Conservation (phyloP, 2,113 vertebrate genomes). For the Gobio gobio region DNA sequence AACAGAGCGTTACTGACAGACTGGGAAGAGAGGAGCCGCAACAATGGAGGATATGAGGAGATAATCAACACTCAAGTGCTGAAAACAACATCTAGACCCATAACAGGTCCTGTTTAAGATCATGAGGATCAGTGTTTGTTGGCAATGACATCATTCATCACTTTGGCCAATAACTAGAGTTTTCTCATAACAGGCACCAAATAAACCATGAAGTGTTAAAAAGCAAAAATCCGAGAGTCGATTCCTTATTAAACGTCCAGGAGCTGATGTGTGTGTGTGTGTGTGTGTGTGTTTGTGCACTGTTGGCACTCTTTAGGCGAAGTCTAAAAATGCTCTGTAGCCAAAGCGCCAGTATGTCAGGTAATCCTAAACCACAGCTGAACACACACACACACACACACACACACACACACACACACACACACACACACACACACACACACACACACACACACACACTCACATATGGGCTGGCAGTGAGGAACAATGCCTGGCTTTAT, state of each 20-base stretch:
- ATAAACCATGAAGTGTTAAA: neutral
- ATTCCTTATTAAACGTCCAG: neutral
- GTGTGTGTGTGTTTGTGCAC: slow-evolving; percentile 7
- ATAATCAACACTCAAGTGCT: too few relatives aligned
- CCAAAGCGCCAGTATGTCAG: slow-evolving; percentile 85
- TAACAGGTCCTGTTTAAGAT: too few relatives aligned
- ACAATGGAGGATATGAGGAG: too few relatives aligned
- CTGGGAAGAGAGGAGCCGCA: too few relatives aligned
- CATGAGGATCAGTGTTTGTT: neutral
- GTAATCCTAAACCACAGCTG: slow-evolving; percentile 86
- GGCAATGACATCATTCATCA: neutral
- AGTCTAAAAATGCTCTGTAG: slow-evolving; percentile 79
- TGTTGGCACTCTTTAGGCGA: neutral
- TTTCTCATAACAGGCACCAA: neutral
- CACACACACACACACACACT: too few relatives aligned
- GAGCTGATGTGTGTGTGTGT: slow-evolving; percentile 2
- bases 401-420: neutral
- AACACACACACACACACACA: slow-evolving; percentile 27
- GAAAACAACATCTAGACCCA: too few relatives aligned
- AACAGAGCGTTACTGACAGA: too few relatives aligned
- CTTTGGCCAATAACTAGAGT: neutral
- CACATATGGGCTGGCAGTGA: too few relatives aligned
- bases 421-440: too few relatives aligned
- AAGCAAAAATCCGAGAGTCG: neutral
- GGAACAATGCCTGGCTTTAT: too few relatives aligned